phyloP scores from a whole-genome alignment of 2,113 vertebrate species.

The Cheirogaleus medius region DNA sequence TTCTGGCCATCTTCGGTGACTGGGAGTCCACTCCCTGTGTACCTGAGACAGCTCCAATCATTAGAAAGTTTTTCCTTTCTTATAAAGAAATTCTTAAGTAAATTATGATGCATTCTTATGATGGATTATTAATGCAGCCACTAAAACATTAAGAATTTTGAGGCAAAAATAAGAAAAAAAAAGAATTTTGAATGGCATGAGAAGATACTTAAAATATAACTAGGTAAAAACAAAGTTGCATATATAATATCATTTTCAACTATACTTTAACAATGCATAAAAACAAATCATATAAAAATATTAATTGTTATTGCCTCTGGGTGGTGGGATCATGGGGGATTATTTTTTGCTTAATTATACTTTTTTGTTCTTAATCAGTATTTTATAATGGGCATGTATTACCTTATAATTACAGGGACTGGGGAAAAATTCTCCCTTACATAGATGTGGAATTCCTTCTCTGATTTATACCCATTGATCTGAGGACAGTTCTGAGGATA shows the following conservation, averaged over 20 bases:
- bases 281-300: conserved; percentile 6
- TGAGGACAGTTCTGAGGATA: background rate
- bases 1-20: background rate
- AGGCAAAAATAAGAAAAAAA: too few relatives aligned
- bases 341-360: background rate
- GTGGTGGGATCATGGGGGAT: background rate
- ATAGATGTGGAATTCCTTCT: background rate
- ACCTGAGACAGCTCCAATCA: background rate
- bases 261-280: background rate
- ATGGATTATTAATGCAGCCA: background rate
- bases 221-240: background rate
- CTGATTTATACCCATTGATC: background rate
- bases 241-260: background rate
- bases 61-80: background rate
- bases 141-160: background rate
- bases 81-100: background rate
- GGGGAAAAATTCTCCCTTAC: background rate
- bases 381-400: background rate
- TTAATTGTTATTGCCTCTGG: background rate
- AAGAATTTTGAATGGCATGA: background rate
- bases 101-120: background rate
- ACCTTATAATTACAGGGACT: background rate
- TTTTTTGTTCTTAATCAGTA: background rate
- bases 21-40: background rate
- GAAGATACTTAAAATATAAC: background rate